These are phyloP conservation scores for Lithophane socia DNA, from an alignment of 2,888 invertebrate species.

Conservation along the genomic window DNA sequence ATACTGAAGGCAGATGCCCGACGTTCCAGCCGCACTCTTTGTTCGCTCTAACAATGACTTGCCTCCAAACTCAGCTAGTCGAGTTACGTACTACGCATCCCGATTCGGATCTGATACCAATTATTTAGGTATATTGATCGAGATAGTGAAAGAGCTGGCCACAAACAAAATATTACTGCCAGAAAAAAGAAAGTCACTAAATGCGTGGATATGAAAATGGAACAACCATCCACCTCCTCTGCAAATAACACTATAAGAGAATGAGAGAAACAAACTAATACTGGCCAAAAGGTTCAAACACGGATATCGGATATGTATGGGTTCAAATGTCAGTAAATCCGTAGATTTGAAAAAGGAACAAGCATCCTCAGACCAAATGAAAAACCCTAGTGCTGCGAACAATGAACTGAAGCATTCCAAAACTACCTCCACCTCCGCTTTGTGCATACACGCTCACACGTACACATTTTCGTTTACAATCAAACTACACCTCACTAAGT, in stretches of 20 bases:
- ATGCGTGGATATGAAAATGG: neutral
- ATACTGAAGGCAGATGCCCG: slow-evolving; percentile 82
- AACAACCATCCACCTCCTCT: neutral
- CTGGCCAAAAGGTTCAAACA: too few relatives aligned
- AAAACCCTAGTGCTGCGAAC: too few relatives aligned
- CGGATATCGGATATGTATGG: too few relatives aligned
- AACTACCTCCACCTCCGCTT: too few relatives aligned
- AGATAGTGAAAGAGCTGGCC: neutral
- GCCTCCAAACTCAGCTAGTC: slow-evolving; percentile 57
- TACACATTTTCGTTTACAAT: too few relatives aligned
- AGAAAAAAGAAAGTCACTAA: neutral
- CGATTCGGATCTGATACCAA: slow-evolving; percentile 48
- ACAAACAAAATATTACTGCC: slow-evolving; percentile 3
- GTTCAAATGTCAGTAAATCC: neutral
- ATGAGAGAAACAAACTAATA: neutral
- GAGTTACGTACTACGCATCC: slow-evolving; percentile 50
- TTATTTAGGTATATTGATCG: slow-evolving; percentile 39
- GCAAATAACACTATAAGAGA: slow-evolving; percentile 10
- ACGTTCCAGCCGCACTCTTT: slow-evolving; percentile 77
- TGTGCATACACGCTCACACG: too few relatives aligned
- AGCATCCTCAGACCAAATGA: neutral
- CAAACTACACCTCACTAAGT: too few relatives aligned
- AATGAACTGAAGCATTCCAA: too few relatives aligned
- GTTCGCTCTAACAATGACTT: slow-evolving; percentile 80
- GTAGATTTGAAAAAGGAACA: slow-evolving; percentile 3